Conservation (phyloP, 2,113 vertebrate genomes). For the Genyomyrus donnyi region DNA sequence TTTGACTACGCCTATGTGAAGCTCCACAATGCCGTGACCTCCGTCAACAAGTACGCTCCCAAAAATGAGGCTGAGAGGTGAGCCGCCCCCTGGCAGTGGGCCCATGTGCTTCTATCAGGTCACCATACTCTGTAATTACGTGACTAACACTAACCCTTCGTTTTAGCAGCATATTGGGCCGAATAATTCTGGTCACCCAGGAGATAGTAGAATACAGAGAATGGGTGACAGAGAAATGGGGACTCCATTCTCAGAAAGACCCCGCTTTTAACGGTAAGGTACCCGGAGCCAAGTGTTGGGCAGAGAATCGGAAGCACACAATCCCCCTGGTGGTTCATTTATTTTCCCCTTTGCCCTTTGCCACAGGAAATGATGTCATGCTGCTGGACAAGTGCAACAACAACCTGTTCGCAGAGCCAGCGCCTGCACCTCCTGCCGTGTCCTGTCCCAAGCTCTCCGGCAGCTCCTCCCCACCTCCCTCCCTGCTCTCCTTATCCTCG, state of each 20-base stretch:
- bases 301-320: neutral
- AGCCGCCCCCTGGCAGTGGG: slow-evolving; percentile 13
- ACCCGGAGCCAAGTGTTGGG: too few relatives aligned
- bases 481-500: slow-evolving; percentile 77
- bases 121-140: neutral
- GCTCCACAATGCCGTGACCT: slow-evolving; percentile 86
- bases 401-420: slow-evolving; percentile 77
- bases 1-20: slow-evolving; percentile 95
- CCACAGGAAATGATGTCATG: slow-evolving; percentile 80
- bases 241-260: slow-evolving; percentile 70
- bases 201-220: slow-evolving; percentile 91
- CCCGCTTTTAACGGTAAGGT: slow-evolving; percentile 62
- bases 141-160: neutral
- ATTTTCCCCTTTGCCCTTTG: slow-evolving; percentile 22
- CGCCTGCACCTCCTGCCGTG: slow-evolving; percentile 38
- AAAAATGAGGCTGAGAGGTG: slow-evolving; percentile 93
- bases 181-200: slow-evolving; percentile 90
- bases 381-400: slow-evolving; percentile 92
- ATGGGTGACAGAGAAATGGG: slow-evolving; percentile 90
- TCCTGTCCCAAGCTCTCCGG: slow-evolving; percentile 83
- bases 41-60: slow-evolving; percentile 88
- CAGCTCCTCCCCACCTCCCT: slow-evolving; percentile 80
- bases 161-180: slow-evolving; percentile 76
- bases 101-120: neutral
- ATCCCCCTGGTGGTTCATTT: neutral